Conservation (phyloP, 2,113 vertebrate genomes). For the Eclectus roratus region DNA sequence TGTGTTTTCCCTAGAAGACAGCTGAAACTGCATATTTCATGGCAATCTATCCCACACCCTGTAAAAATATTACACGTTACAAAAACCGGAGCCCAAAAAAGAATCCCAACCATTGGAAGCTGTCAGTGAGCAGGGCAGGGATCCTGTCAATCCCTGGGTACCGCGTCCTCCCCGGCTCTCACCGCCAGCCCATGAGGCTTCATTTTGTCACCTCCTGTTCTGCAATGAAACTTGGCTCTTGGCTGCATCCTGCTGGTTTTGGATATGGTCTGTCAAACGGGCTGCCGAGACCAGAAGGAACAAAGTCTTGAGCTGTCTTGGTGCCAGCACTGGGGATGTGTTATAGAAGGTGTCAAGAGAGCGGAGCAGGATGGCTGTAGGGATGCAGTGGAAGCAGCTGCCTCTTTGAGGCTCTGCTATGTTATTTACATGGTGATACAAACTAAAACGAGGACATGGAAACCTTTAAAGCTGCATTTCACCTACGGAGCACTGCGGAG, state of each 20-base stretch:
- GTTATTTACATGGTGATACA: neutral
- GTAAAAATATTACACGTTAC: neutral
- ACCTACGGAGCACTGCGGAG: fast-evolving
- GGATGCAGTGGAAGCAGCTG: neutral
- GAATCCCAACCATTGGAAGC: neutral
- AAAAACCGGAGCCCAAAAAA: neutral
- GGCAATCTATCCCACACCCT: neutral
- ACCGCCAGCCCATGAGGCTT: neutral
- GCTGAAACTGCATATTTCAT: neutral
- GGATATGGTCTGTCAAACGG: neutral
- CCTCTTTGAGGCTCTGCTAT: neutral
- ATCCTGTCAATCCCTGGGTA: neutral
- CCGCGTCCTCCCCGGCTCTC: neutral
- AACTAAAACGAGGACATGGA: fast-evolving
- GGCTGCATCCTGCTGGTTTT: neutral
- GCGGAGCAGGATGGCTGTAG: fast-evolving
- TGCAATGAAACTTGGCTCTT: neutral
- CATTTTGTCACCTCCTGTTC: conserved; percentile 36
- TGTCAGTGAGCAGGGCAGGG: neutral
- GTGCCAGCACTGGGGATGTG: neutral
- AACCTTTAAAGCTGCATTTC: neutral
- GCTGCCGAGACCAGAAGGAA: neutral
- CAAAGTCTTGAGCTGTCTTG: neutral
- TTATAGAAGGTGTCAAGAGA: fast-evolving
- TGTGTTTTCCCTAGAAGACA: neutral